Conservation (phyloP, 2,888 invertebrate species). For the Dynastes maya region DNA sequence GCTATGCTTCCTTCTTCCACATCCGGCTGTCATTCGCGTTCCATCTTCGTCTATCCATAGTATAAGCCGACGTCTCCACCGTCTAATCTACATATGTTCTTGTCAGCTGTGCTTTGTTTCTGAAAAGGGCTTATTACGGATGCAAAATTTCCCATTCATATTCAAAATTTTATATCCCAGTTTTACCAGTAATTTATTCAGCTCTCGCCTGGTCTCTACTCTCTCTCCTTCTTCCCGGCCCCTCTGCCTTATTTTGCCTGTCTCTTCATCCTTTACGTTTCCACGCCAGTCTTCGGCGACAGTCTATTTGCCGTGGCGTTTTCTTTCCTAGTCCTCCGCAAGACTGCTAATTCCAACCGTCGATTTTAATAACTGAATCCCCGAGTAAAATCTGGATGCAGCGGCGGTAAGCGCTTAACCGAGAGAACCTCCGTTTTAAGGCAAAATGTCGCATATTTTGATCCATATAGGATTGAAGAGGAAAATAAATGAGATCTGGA, state of each 20-base stretch:
- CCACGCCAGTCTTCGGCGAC: slow-evolving; percentile 34
- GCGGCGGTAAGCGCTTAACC: slow-evolving; percentile 48
- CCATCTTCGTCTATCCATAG: slow-evolving; percentile 65
- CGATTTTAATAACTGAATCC: slow-evolving; percentile 59
- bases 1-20: slow-evolving; percentile 3
- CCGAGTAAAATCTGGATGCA: slow-evolving; percentile 55
- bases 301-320: slow-evolving; percentile 41
- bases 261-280: slow-evolving; percentile 50
- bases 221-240: slow-evolving; percentile 57
- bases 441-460: background rate
- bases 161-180: slow-evolving; percentile 91
- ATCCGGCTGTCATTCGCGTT: slow-evolving; percentile 66
- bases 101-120: slow-evolving; percentile 75
- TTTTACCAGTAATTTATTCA: slow-evolving; percentile 86
- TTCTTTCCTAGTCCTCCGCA: slow-evolving; percentile 48
- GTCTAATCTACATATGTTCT: slow-evolving; percentile 77
- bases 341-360: slow-evolving; percentile 58
- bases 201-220: slow-evolving; percentile 70
- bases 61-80: slow-evolving; percentile 67
- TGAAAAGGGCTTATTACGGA: slow-evolving; percentile 85
- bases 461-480: background rate
- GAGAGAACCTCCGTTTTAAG: slow-evolving; percentile 13
- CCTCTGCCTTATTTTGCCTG: slow-evolving; percentile 24
- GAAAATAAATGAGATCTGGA: background rate
- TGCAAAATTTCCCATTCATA: slow-evolving; percentile 92